Conservation (phyloP, 35 echinoderm and acorn worm genomes). For the Hemicentrotus pulcherrimus region DNA sequence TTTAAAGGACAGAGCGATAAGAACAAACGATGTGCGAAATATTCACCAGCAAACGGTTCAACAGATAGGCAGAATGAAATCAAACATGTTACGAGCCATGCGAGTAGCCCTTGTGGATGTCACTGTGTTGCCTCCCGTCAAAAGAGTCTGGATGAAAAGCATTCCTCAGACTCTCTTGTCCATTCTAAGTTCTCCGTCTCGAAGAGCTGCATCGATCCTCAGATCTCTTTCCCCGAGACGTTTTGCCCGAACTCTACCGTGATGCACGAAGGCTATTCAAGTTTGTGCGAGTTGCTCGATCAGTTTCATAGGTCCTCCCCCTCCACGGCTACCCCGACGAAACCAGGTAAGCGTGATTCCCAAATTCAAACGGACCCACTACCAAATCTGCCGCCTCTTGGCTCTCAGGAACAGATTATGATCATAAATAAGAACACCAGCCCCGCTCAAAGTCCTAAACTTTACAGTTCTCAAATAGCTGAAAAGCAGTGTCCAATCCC, state of each 20-base stretch:
- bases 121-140: not conserved
- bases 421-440: not conserved
- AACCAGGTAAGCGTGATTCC: not conserved
- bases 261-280: not conserved
- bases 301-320: not conserved
- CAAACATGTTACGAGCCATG: not conserved
- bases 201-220: not conserved
- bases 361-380: constrained; percentile 2
- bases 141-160: not conserved
- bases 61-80: not conserved
- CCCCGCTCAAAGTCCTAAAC: not conserved
- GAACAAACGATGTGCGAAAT: not conserved
- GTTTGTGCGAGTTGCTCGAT: not conserved
- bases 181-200: not conserved
- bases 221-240: not conserved
- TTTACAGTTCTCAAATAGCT: not conserved
- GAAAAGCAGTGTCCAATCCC: not conserved
- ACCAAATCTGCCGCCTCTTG: not conserved
- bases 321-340: not conserved
- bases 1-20: not conserved
- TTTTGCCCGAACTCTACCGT: not conserved
- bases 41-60: not conserved
- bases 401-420: not conserved
- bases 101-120: not conserved
- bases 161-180: not conserved